Evolutionary conservation across 2,888 invertebrate genomes (phyloP).

Genomic region (Pseudococcus longispinus): DNA sequence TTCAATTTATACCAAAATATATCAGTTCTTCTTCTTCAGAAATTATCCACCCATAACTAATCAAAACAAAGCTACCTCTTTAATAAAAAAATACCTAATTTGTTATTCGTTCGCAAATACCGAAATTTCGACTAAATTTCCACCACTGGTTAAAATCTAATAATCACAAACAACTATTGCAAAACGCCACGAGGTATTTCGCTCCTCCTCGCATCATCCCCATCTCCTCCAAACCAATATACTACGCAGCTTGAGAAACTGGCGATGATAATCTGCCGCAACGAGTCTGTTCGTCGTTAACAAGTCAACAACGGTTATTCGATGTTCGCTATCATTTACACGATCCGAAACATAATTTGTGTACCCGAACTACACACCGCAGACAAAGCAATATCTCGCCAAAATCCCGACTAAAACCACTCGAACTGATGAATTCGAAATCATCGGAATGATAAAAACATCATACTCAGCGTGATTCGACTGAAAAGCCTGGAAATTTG

Average conservation of each 20-base stretch:
- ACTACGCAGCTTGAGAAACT: neutral
- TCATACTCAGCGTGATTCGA: neutral
- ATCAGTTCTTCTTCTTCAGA: too few species aligned
- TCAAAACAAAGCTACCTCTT: neutral
- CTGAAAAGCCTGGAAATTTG: neutral
- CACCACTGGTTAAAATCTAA: too few species aligned
- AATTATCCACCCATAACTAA: too few species aligned
- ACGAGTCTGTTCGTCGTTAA: neutral
- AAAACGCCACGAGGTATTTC: neutral
- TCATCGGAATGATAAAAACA: neutral
- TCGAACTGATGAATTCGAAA: neutral
- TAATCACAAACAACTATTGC: too few species aligned
- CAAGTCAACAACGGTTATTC: neutral
- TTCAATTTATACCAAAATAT: too few species aligned
- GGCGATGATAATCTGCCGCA: neutral
- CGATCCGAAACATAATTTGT: neutral
- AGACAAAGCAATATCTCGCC: neutral
- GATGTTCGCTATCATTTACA: conserved; percentile 6
- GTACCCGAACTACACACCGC: neutral
- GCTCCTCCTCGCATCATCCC: neutral
- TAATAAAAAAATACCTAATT: neutral
- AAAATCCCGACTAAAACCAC: neutral
- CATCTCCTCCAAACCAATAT: neutral
- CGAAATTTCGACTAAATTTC: neutral
- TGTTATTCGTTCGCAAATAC: neutral